Conservation (phyloP, 2,797 vertebrate genomes). For the Pipistrellus pygmaeus region DNA sequence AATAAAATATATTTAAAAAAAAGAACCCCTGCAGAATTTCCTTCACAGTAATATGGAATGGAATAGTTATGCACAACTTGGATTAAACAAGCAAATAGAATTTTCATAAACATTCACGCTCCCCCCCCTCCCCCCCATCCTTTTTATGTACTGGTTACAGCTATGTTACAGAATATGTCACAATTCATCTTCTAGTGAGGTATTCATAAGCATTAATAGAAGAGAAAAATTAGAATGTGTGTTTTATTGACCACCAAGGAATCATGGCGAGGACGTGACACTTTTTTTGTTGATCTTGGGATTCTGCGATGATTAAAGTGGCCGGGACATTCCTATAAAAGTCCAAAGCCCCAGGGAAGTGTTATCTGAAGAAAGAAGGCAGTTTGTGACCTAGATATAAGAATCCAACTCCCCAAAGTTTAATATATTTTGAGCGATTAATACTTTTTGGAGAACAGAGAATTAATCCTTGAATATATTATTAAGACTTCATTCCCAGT, state of each 20-base stretch:
- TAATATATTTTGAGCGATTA: not conserved
- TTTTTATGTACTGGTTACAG: not conserved
- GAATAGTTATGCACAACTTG: not conserved
- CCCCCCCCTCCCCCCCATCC: too few relatives aligned
- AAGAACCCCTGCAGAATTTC: not conserved
- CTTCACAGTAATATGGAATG: not conserved
- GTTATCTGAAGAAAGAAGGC: not conserved
- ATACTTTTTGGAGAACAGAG: not conserved
- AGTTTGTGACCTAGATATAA: not conserved
- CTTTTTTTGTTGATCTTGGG: not conserved
- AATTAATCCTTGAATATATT: slow-evolving; percentile 2
- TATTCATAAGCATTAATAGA: not conserved
- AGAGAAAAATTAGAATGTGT: not conserved
- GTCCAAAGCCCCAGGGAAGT: not conserved
- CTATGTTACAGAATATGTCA: not conserved
- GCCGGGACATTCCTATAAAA: not conserved
- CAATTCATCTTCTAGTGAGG: not conserved
- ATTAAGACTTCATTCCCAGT: slow-evolving; percentile 28
- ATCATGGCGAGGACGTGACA: not conserved
- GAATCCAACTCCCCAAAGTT: not conserved
- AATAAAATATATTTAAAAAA: too few relatives aligned
- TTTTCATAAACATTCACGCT: not conserved
- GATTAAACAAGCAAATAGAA: not conserved
- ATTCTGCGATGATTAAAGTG: not conserved
- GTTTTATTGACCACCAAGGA: not conserved